Base-by-base conservation (phyloP, 2,797 vertebrate genomes). In the Pseudochromis fuscus region DNA sequence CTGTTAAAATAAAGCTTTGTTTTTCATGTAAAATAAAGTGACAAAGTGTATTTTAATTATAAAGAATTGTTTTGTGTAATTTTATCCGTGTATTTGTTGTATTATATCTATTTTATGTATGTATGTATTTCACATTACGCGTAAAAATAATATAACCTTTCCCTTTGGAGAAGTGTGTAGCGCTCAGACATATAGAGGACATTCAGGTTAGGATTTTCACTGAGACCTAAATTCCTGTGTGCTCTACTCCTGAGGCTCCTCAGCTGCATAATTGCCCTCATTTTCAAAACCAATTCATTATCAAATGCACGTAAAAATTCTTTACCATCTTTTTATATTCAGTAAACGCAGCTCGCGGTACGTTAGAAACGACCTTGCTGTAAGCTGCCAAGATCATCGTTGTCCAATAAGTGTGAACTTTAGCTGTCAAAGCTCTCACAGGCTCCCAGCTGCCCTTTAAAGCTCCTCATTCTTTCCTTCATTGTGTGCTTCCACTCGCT, bases 361-460 rank as follows among this genome's bases (percentile, higher is more conserved):
- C 37, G 15, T 13, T 40, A 16, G 37, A 40, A 40, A 40, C 5
- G 33, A 35, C 12, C 33, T 35, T 35, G 12, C 33, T 35, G 2
- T 16, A 6, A 40, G 37, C 12, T 16, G 16, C 16, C 21, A 46
- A 60, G 31, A 60, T 46, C 58, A 60, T 46, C 18, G 12, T 3
- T 16, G 45, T 68, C 33, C 51, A 8, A 2, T 30, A 16, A 25
- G 42, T 23, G 49, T 76, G 71, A 67, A 45, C 65, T 68, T 61
- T 3, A 67, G 33, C 53, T 45, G 58, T 72, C 24, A 35, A 37
- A 55, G 31, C 51, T 70, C 57, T 6, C 61, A 30, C 44, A 59
- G 42, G 27, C 65, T 25, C 66, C 63, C 52, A 18, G 61, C 66
- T 74, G 49, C 60, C 52, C 75, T 70, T 73, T 69, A 67, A 58